Conservation (phyloP, 2,888 invertebrate genomes). For the Eurytoma californica region DNA sequence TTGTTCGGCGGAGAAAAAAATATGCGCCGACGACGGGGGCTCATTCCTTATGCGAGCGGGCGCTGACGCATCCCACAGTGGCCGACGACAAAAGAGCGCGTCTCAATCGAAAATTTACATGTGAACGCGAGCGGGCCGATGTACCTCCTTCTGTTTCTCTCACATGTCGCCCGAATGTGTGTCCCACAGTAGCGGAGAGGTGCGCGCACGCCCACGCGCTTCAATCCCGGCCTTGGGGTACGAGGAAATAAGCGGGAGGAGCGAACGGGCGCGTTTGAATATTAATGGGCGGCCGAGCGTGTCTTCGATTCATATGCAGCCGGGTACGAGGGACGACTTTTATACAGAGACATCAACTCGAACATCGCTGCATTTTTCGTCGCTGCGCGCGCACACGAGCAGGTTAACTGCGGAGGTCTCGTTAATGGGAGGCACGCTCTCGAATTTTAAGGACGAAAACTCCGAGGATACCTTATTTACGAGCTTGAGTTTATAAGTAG, state of each 20-base stretch:
- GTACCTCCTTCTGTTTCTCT: slow-evolving; percentile 21
- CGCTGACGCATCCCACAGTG: slow-evolving; percentile 52
- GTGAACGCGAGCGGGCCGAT: slow-evolving; percentile 38
- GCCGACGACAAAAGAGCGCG: slow-evolving; percentile 50
- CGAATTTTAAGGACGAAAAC: slow-evolving; percentile 3
- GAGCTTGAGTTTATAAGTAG: not conserved
- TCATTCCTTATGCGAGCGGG: slow-evolving; percentile 51
- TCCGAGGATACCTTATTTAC: not conserved
- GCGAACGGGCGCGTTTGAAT: slow-evolving; percentile 45
- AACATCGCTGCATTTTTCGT: slow-evolving; percentile 24
- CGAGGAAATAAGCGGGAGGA: slow-evolving; percentile 47
- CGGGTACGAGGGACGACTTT: not conserved
- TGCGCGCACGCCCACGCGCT: not conserved
- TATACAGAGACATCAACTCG: slow-evolving; percentile 21
- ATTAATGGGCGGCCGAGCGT: slow-evolving; percentile 42
- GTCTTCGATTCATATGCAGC: slow-evolving; percentile 40
- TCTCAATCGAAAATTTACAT: slow-evolving; percentile 54
- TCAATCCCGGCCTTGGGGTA: slow-evolving; percentile 46
- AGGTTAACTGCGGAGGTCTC: slow-evolving; percentile 2
- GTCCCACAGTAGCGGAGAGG: slow-evolving; percentile 39
- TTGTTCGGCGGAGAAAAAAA: slow-evolving; percentile 29
- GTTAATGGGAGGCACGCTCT: slow-evolving; percentile 6
- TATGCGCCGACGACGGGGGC: slow-evolving; percentile 5
- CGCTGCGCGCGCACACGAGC: not conserved
- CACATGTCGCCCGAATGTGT: slow-evolving; percentile 25